These are phyloP conservation scores for Erithacus rubecula DNA, from an alignment of 2,797 vertebrate species.

Conservation along the genomic window DNA sequence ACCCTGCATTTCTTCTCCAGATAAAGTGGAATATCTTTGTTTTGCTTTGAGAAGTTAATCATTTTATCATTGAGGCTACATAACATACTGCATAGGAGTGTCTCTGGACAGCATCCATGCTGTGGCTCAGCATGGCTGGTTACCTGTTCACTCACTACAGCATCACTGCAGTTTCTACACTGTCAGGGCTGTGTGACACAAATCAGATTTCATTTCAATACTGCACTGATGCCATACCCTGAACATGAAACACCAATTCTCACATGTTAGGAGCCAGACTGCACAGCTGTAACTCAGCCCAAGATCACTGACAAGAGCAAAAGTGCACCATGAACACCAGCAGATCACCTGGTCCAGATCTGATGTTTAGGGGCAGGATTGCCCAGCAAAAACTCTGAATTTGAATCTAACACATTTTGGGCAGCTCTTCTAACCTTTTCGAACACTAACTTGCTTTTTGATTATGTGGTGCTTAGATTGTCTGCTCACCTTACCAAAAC, in stretches of 20 bases:
- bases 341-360: background rate
- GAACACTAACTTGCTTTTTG: background rate
- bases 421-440: background rate
- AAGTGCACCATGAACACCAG: background rate
- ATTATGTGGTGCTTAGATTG: background rate
- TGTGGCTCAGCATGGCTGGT: background rate
- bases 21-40: background rate
- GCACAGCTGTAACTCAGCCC: background rate
- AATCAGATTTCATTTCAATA: background rate
- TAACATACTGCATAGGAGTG: background rate
- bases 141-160: background rate
- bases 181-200: background rate
- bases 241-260: background rate
- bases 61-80: background rate
- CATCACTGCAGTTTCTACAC: background rate
- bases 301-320: background rate
- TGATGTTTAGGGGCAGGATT: background rate
- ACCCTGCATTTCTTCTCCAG: background rate
- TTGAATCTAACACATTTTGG: background rate
- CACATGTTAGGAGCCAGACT: background rate
- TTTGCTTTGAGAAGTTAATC: background rate
- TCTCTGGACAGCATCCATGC: slow-evolving; percentile 2
- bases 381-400: background rate
- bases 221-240: background rate
- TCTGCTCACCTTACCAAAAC: background rate